Conservation (phyloP, 1,140 invertebrate species). For the Homalodisca vitripennis region DNA sequence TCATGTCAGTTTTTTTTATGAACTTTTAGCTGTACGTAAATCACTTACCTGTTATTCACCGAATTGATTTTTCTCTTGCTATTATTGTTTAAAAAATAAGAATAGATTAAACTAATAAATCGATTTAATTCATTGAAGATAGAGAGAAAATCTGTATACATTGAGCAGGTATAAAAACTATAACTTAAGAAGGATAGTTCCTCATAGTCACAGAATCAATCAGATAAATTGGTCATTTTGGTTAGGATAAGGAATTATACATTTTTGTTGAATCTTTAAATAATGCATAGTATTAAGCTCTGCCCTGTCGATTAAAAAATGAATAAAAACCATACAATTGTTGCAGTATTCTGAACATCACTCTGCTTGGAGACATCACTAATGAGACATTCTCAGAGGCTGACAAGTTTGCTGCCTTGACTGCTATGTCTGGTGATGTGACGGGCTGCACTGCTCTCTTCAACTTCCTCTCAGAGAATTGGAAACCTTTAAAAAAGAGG, state of each 20-base stretch:
- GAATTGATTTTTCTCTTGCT: too few relatives aligned
- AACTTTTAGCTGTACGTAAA: too few relatives aligned
- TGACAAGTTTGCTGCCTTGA: constrained; percentile 69
- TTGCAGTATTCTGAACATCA: constrained; percentile 60
- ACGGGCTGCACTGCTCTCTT: constrained; percentile 68
- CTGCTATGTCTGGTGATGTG: constrained; percentile 63
- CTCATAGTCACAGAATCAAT: too few relatives aligned
- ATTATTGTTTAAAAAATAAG: too few relatives aligned
- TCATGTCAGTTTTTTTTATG: too few relatives aligned
- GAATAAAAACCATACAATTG: too few relatives aligned
- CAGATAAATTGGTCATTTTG: too few relatives aligned
- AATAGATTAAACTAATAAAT: too few relatives aligned
- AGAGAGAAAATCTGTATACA: not conserved
- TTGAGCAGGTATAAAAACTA: not conserved
- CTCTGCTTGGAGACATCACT: constrained; percentile 56
- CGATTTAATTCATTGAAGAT: not conserved
- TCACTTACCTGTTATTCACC: too few relatives aligned
- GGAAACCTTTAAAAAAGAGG: constrained; percentile 62
- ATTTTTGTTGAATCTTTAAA: not conserved
- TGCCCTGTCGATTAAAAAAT: too few relatives aligned
- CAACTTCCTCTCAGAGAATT: constrained; percentile 64
- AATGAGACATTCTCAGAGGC: constrained; percentile 69
- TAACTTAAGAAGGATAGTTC: not conserved
- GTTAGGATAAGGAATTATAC: not conserved
- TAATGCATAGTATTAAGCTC: too few relatives aligned